Percentiles rank a stretch among this genome's conserved stretches.
These are phyloP conservation scores for Littorina saxatilis DNA, from an alignment of 1,140 invertebrate genomes.

Conservation along the genomic window DNA sequence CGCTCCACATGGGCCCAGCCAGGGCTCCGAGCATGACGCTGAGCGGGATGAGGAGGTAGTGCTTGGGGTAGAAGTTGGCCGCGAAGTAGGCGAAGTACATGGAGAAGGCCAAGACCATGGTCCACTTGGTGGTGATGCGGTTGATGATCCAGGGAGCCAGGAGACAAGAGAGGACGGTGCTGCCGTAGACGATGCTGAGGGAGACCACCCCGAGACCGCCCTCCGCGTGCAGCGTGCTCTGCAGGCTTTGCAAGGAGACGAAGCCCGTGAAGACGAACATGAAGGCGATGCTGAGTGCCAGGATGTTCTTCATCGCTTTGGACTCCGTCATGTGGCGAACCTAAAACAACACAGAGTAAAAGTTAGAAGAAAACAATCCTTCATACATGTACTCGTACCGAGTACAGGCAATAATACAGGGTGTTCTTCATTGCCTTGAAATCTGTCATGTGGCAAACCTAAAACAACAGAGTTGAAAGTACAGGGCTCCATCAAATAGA, in stretches of 20 bases:
- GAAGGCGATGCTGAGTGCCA: slow-evolving; percentile 71
- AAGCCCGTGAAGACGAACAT: slow-evolving; percentile 73
- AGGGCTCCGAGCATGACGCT: slow-evolving; percentile 65
- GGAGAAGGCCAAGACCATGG: slow-evolving; percentile 67
- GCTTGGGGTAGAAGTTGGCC: slow-evolving; percentile 69
- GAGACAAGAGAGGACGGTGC: slow-evolving; percentile 71
- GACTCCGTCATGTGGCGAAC: slow-evolving; percentile 59
- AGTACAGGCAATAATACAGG: slow-evolving; percentile 21
- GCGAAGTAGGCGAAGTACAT: slow-evolving; percentile 70
- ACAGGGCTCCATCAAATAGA: too few relatives aligned
- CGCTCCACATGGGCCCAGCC: slow-evolving; percentile 71
- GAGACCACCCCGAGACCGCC: slow-evolving; percentile 70
- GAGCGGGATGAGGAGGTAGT: slow-evolving; percentile 65
- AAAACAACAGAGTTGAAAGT: slow-evolving; percentile 35
- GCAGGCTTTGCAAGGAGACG: slow-evolving; percentile 70
- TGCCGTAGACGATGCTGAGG: slow-evolving; percentile 70
- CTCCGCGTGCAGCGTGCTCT: slow-evolving; percentile 70
- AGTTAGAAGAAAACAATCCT: background rate
- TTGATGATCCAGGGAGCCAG: slow-evolving; percentile 72
- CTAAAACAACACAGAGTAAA: slow-evolving; percentile 44
- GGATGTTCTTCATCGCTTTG: slow-evolving; percentile 69
- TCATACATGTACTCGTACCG: background rate
- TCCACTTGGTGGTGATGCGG: slow-evolving; percentile 71
- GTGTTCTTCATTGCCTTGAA: slow-evolving; percentile 69
- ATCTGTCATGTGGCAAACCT: slow-evolving; percentile 59